Percentiles rank a stretch among this genome's conserved stretches.
Evolutionary conservation across 2,113 vertebrate species (phyloP).

Genomic region (Odontophorus gujanensis): DNA sequence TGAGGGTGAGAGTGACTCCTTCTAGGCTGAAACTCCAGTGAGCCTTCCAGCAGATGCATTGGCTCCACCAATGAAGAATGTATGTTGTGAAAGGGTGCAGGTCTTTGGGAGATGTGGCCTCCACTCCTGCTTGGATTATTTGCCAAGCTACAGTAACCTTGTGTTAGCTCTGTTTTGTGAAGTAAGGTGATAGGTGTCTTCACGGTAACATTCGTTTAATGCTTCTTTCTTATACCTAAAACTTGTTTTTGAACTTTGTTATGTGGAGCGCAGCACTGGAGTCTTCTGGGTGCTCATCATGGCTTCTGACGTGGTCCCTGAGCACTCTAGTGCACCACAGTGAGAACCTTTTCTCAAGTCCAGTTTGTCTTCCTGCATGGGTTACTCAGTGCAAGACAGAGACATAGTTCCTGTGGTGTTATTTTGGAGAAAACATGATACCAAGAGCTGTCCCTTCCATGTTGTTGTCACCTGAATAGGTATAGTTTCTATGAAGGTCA

Average conservation of each 20-base stretch:
- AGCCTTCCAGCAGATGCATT: neutral
- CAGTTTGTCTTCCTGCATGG: neutral
- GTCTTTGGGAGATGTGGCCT: neutral
- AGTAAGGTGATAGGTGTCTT: neutral
- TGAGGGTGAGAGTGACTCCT: neutral
- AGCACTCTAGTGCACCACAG: neutral
- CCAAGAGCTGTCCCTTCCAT: rapidly evolving
- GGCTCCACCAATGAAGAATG: neutral
- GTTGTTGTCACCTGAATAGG: neutral
- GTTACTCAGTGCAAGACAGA: neutral
- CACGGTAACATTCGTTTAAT: neutral
- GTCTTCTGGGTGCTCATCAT: neutral
- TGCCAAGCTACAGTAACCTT: neutral
- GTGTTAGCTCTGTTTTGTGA: neutral
- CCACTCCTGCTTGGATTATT: neutral
- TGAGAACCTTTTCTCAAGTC: rapidly evolving
- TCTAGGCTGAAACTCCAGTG: neutral
- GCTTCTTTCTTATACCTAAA: neutral
- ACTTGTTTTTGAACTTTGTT: neutral
- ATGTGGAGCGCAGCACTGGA: neutral
- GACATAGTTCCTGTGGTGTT: neutral
- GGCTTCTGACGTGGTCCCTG: neutral
- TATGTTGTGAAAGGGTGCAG: neutral
- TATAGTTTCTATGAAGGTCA: neutral
- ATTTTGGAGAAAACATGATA: neutral